Base-by-base conservation (phyloP, 2,113 vertebrate species). In the Damaliscus lunatus region DNA sequence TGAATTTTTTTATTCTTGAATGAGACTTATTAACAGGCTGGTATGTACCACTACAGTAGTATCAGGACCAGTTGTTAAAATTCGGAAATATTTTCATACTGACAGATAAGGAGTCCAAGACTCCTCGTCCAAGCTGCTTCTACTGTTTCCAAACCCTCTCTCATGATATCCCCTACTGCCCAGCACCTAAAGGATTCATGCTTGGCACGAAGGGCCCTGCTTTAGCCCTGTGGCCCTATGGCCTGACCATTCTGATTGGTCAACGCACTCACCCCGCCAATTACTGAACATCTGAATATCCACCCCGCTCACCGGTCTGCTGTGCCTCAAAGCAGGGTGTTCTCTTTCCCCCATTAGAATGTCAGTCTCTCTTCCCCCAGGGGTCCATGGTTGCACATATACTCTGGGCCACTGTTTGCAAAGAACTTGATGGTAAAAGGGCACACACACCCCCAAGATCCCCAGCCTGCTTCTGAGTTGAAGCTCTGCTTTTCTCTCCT, bases 211-310 rank as follows among this genome's bases (percentile, higher is more conserved):
- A 82, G 36, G 33, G 33, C 15, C 21, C 40, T 2, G 6, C 21
- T 23, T 6, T 21, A 21, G n/a, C n/a, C 48, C 50, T 5, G 2
- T 12, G 14, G 46, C 64, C 60, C 55, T 36, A 6, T 71, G 19
- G 67, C n/a, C n/a, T 23, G n/a, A 6, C 67, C 67, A 71, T 57
- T 21, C 71, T 74, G 71, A 23, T 10, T 55, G 55, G 36, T 21
- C 57, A 12, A 0, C 7, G 15, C 4, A 7, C 23, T 29, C 13
- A 7, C 46, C 15, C 2, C 57, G 59, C 19, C 55, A 31, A 7
- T 53, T 43, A 33, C 3, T 84, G 40, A 46, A 36, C 10, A 52
- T 60, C 33, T 53, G 7, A 48, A 21, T 6, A 11, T 46, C 77
- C 23, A 3, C 5, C 25, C 3, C 48, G 1, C 74, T 81, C 57